phyloP scores from a whole-genome alignment of 2,888 invertebrate species.

The Trissonchulus latispiculum region DNA sequence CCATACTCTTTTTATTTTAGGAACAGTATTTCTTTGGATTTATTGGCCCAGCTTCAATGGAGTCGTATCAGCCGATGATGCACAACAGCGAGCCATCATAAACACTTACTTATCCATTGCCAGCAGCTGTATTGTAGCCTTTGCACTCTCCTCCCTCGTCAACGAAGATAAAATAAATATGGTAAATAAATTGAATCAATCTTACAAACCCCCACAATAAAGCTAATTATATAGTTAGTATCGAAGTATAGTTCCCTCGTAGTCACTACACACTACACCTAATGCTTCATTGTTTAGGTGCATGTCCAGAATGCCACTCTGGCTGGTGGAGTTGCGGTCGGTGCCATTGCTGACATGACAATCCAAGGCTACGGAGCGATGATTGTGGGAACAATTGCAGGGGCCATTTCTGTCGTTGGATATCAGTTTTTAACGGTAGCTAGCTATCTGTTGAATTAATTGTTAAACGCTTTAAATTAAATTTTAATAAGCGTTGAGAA shows the following conservation, averaged over 20 bases:
- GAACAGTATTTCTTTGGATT: constrained; percentile 7
- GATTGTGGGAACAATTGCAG: constrained; percentile 38
- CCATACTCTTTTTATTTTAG: constrained; percentile 34
- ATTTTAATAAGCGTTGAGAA: too few relatives aligned
- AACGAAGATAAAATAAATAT: not conserved
- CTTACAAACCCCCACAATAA: too few relatives aligned
- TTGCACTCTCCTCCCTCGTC: constrained; percentile 49
- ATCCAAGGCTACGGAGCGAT: constrained; percentile 43
- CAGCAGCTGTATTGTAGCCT: constrained; percentile 68
- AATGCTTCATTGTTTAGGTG: constrained; percentile 36
- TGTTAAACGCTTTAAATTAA: too few relatives aligned
- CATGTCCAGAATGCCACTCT: constrained; percentile 50
- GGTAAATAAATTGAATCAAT: not conserved
- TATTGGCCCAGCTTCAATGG: constrained; percentile 29
- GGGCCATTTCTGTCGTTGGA: constrained; percentile 39
- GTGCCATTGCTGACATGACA: constrained; percentile 47
- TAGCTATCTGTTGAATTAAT: too few relatives aligned
- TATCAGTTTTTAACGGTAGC: constrained; percentile 39
- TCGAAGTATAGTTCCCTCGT: too few relatives aligned
- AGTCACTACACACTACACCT: not conserved
- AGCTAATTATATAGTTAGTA: too few relatives aligned
- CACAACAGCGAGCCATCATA: constrained; percentile 63
- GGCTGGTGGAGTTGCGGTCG: constrained; percentile 48
- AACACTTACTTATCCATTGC: constrained; percentile 84
- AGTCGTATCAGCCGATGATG: constrained; percentile 42